Evolutionary conservation across 2,888 invertebrate species (phyloP), one percentile per base, ranked within the genome.

Genomic region (Theodoxus fluviatilis): DNA sequence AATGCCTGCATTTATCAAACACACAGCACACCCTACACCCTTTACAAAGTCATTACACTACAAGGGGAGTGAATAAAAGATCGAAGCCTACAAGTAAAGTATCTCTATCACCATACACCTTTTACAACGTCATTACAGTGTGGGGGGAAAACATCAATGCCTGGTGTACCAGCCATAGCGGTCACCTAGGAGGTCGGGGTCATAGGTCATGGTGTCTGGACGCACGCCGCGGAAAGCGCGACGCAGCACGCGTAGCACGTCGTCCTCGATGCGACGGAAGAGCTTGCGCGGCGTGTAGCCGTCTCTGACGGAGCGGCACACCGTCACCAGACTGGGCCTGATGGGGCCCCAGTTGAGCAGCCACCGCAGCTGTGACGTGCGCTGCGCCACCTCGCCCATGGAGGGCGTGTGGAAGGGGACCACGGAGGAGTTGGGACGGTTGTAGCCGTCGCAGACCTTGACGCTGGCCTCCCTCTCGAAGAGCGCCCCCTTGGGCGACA

Each of bases 231-330:
- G 47, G 52, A 74, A 76, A 6, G 72, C 69, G 3, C 59, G 38
- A 22, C 73, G 69, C 37, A 82, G 64, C 22, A 71, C 66, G n/a
- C 61, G 49, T 3, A 82, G 52, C 3, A 82, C 73, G 49, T 76
- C 76, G 4, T 52, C 66, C 71, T 84, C 84, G 38, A 84, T 82
- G 33, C 69, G 73, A 49, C 71, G 73, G 49, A 80, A 81, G 64
- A 71, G 74, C 40, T 77, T 63, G 38, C 81, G 75, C 4, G 84
- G 84, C 1, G 81, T 81, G 70, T 82, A 84, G 0, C 84, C 84
- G 68, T 83, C 83, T 37, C 84, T 67, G 33, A 81, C 73, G 0
- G 83, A 83, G 7, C 84, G 72, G 68, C 79, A 79, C 0, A 84
- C 57, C 9, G 83, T 82, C 22, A 81, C 77, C 9, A 82, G 55